phyloP scores from a whole-genome alignment of 2,113 vertebrate species.

The Vanacampus margaritifer region DNA sequence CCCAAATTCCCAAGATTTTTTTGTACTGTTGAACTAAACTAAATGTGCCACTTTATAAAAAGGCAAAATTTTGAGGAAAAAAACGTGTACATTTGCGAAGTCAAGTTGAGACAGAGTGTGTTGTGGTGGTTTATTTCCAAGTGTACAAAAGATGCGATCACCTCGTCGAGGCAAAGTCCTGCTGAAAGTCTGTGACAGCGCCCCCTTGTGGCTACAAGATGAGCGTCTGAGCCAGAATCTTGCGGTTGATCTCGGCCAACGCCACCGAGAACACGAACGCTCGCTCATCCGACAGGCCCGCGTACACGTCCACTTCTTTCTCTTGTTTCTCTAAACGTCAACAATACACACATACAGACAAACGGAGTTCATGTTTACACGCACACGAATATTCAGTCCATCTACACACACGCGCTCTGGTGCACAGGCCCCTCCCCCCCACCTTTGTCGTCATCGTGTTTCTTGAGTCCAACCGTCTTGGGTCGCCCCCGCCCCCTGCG shows the following conservation, averaged over 20 bases:
- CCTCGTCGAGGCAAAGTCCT: background rate
- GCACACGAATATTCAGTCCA: no score
- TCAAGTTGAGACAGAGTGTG: no score
- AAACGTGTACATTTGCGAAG: no score
- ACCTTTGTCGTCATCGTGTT: conserved; percentile 96
- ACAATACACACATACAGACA: conserved; percentile 43
- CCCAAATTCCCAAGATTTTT: no score
- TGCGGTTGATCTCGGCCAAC: conserved; percentile 98
- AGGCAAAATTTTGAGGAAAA: no score
- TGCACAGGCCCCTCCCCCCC: no score
- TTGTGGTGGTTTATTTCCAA: background rate
- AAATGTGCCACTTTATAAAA: no score
- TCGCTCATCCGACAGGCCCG: conserved; percentile 95
- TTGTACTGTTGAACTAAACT: no score
- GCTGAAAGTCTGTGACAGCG: background rate
- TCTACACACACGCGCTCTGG: no score
- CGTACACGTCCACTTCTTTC: conserved; percentile 96
- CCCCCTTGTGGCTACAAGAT: conserved; percentile 72
- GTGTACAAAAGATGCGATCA: background rate
- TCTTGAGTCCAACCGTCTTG: conserved; percentile 89
- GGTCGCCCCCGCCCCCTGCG: conserved; percentile 90
- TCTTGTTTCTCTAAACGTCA: conserved; percentile 92
- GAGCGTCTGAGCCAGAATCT: conserved; percentile 96
- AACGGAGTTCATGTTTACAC: no score
- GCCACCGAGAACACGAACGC: conserved; percentile 98